A percentile compares a stretch with the other conserved stretches of the same genome.
phyloP scores from a whole-genome alignment of 2,797 vertebrate genomes.

The Cryptoblepharus egeriae region DNA sequence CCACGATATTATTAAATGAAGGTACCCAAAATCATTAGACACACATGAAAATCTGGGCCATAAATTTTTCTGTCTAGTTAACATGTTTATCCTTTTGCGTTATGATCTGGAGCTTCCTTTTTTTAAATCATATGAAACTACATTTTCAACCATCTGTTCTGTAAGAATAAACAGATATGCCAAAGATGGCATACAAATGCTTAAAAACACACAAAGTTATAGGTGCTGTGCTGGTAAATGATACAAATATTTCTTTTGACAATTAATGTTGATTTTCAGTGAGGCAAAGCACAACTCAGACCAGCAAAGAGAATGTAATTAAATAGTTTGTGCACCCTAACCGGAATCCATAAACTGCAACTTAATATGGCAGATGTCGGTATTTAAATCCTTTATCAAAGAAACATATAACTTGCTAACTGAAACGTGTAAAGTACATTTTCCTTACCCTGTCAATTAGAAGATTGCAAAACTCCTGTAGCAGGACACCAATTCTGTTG shows the following conservation, averaged over 20 bases:
- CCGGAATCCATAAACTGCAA: conserved; percentile 54
- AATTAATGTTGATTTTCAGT: conserved; percentile 52
- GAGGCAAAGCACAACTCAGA: conserved; percentile 50
- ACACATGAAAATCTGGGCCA: conserved; percentile 38
- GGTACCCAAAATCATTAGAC: conserved; percentile 17
- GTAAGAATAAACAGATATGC: conserved; percentile 50
- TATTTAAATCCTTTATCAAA: conserved; percentile 66
- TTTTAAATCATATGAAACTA: conserved; percentile 11
- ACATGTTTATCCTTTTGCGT: background rate
- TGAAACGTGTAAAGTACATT: conserved; percentile 67
- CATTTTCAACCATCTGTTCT: conserved; percentile 54
- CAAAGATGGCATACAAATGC: conserved; percentile 64
- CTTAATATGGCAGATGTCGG: conserved; percentile 51
- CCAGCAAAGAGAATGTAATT: background rate
- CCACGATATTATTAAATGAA: background rate
- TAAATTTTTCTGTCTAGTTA: conserved; percentile 28
- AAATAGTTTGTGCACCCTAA: conserved; percentile 15
- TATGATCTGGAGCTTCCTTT: background rate
- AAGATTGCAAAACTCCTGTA: conserved; percentile 88
- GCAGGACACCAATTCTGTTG: conserved; percentile 82
- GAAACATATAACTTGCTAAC: conserved; percentile 71
- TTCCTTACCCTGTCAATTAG: conserved; percentile 86
- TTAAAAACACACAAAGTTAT: conserved; percentile 64
- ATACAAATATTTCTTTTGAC: conserved; percentile 47
- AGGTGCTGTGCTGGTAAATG: conserved; percentile 52